phyloP scores from a whole-genome alignment of 2,113 vertebrate genomes.

The Perca schrenkii region DNA sequence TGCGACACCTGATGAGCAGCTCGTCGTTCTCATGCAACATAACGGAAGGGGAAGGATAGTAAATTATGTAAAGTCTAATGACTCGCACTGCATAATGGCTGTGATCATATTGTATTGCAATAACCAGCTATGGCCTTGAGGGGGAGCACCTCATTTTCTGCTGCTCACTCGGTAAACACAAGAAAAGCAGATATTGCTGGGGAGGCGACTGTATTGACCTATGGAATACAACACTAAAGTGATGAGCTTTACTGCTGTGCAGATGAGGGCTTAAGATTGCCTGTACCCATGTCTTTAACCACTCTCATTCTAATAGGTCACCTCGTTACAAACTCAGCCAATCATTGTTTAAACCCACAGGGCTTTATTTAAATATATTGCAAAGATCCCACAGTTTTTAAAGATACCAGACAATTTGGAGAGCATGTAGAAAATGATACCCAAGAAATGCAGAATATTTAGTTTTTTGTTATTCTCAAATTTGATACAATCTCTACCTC shows the following conservation, averaged over 20 bases:
- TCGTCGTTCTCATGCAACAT: constrained; percentile 2
- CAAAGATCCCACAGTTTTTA: background rate
- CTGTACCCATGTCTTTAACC: background rate
- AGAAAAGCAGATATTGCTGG: constrained; percentile 6
- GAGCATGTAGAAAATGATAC: background rate
- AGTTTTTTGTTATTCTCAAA: background rate
- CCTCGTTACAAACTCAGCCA: background rate
- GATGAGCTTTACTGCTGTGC: background rate
- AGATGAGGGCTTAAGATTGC: background rate
- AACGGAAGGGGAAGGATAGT: background rate
- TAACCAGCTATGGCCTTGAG: constrained; percentile 4
- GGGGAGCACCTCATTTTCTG: background rate
- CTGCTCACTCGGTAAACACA: background rate
- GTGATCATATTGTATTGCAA: background rate
- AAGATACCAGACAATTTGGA: background rate
- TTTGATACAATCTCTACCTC: constrained; percentile 19
- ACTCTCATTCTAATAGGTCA: background rate
- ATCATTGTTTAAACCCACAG: background rate
- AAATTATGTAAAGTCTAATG: constrained; percentile 8
- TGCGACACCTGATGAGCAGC: constrained; percentile 21
- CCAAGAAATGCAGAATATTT: background rate
- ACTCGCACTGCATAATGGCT: background rate
- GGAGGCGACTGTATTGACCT: constrained; percentile 1
- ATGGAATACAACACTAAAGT: background rate
- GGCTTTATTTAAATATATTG: background rate